These are phyloP conservation scores for Leptinotarsa lineolata DNA, from an alignment of 1,140 invertebrate species.

Conservation along the genomic window DNA sequence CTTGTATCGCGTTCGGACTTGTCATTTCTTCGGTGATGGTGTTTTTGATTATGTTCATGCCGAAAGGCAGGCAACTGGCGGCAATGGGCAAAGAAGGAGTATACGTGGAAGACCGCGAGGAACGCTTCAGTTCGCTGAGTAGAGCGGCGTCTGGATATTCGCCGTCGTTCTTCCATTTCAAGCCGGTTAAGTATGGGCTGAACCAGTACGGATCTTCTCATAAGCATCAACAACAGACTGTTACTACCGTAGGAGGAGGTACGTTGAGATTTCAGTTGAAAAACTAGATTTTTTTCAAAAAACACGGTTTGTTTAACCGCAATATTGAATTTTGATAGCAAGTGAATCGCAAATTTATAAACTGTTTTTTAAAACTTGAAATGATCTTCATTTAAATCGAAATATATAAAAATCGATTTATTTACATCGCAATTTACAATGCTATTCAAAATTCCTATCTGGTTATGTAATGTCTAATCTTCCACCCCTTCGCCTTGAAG, in stretches of 20 bases:
- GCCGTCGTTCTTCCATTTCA: constrained; percentile 89
- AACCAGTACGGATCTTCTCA: constrained; percentile 54
- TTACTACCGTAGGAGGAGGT: constrained; percentile 68
- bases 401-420: no score
- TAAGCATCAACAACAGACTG: constrained; percentile 61
- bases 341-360: no score
- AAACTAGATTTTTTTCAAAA: no score
- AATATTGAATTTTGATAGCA: no score
- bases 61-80: constrained; percentile 88
- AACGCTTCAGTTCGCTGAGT: constrained; percentile 75
- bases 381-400: no score
- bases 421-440: no score
- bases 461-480: no score
- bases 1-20: constrained; percentile 85
- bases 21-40: constrained; percentile 80
- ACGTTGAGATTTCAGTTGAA: constrained; percentile 53
- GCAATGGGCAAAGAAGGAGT: constrained; percentile 82
- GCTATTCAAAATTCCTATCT: no score
- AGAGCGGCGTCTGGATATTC: constrained; percentile 81
- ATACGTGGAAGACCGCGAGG: constrained; percentile 77
- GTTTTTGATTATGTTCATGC: constrained; percentile 92
- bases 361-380: no score
- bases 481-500: no score
- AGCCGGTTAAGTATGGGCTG: constrained; percentile 74
- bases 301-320: no score